Base-by-base conservation (phyloP, 2,797 vertebrate species). In the Serranus cabrilla region DNA sequence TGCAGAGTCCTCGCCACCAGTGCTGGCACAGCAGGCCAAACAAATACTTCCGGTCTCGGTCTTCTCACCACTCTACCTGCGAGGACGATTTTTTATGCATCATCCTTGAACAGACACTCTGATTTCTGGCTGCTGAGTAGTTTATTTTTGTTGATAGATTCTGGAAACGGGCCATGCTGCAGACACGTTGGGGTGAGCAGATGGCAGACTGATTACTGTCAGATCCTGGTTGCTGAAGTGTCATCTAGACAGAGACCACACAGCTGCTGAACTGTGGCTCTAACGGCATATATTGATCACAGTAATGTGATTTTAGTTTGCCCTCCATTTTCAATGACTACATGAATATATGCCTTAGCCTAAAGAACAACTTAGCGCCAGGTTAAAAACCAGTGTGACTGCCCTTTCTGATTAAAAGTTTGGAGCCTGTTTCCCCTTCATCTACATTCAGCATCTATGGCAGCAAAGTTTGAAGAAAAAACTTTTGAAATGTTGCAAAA, bases 131-230 rank as follows among this genome's bases (percentile, higher is more conserved):
- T 76, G 54, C 46, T 23, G 58, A 66, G 27, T 17, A 14, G 67
- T 74, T 74, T 73, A 51, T 75, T 82, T 85, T 71, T 58, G 25
- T 50, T 64, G 18, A 70, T 23, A 31, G 52, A 20, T 62, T 72
- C 66, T 69, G 66, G 61, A 82, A 71, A 52, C 6, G 1, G 21
- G 63, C 57, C 65, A 25, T 25, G 34, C 42, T 57, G 27, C 18
- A 0, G 14, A 57, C 54, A 50, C 3, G 7, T 78, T 50, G 14
- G 55, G 39, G 31, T 23, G 54, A 76, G 62, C 76, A 89, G 79
- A 84, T 78, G 81, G 59, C 55, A 61, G 47, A 46, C 66, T 63
- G 65, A 79, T 42, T 76, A 51, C 66, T 64, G 73, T 78, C 66
- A 78, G 60, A 63, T 74, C 62, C 58, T 42, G 17, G 27, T 57